A percentile compares a stretch with the other conserved stretches of the same genome.
Conservation (phyloP, 2,113 vertebrate genomes). For the Ammodytes dubius region DNA sequence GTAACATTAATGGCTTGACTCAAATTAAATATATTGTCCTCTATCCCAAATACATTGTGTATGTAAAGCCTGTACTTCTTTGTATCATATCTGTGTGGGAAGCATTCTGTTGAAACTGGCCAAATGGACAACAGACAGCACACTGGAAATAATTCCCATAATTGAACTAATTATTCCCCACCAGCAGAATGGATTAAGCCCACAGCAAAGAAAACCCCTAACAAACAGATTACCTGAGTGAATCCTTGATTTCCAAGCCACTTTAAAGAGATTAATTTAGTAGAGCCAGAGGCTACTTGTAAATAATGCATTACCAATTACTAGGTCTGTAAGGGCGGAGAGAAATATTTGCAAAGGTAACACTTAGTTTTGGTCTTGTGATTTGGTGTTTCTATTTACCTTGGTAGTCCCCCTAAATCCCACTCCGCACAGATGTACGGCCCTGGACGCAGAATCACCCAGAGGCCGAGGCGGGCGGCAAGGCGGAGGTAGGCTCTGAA, state of each 20-base stretch:
- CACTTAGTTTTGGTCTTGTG: background rate
- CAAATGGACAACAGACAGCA: background rate
- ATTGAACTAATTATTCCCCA: conserved; percentile 18
- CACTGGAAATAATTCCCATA: conserved; percentile 21
- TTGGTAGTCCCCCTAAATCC: conserved; percentile 93
- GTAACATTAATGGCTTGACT: conserved; percentile 7
- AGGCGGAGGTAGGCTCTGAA: conserved; percentile 88
- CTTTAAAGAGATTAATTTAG: conserved; percentile 19
- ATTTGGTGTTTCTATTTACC: conserved; percentile 76
- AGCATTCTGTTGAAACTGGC: conserved; percentile 2
- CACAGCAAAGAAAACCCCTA: conserved; percentile 11
- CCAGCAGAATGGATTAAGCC: conserved; percentile 34
- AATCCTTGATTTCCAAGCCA: conserved; percentile 39
- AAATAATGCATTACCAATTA: background rate
- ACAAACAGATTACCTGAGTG: conserved; percentile 34
- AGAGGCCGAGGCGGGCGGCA: conserved; percentile 88
- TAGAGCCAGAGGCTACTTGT: background rate
- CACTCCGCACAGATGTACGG: conserved; percentile 94
- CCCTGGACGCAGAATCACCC: conserved; percentile 94
- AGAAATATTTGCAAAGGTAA: background rate
- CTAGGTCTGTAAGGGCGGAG: background rate
- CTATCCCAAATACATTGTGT: background rate
- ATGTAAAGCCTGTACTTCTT: background rate
- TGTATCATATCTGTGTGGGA: background rate
- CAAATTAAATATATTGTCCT: background rate